Base-by-base conservation (phyloP, 1,140 invertebrate species). In the Sipha flava region DNA sequence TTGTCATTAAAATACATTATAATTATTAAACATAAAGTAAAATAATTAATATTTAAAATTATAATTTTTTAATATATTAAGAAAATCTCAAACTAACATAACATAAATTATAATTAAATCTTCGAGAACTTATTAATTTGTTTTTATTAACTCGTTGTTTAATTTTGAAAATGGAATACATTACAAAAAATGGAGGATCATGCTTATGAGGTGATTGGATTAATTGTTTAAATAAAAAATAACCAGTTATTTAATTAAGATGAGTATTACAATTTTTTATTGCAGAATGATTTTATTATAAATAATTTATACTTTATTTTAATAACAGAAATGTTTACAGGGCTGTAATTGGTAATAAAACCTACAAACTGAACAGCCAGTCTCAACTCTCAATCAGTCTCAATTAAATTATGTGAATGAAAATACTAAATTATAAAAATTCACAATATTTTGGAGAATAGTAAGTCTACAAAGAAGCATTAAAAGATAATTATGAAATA, bases 361-460 rank as follows among this genome's bases (percentile, higher is more conserved):
- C 47, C 54, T 37, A 77, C 31, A 57, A 77, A 77, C 52, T 77
- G 73, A 77, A 77, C 54, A 57, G 34, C 52, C 73, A 77, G 73
- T 77, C 73, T 77, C 73, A 77, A 77, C 73, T 77, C 73, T 77
- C 73, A 59, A 77, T 77, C 73, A 77, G 73, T 77, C 73, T 77
- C 21, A 77, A 59, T 43, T 14, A 77, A 77, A 47, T 70, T 70
- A 70, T 26, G 45, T 45, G 66, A 77, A 77, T 77, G 31, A 14
- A 57, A 40, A 68, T 6, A 45, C 45, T 68, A 68, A 45, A 34
- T 12, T 37, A 54, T 37, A 37, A 37, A 37, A 21, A 77, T 26
- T 43, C n/a, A 54, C 14, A 54, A 73, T 57, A 52, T 34, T 12
- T 57, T 21, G 9, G 66, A 70, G 40, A 47, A 70, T 14, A 47